Evolutionary conservation across 2,888 invertebrate species (phyloP).

Genomic region (Tetanocera ferruginea): DNA sequence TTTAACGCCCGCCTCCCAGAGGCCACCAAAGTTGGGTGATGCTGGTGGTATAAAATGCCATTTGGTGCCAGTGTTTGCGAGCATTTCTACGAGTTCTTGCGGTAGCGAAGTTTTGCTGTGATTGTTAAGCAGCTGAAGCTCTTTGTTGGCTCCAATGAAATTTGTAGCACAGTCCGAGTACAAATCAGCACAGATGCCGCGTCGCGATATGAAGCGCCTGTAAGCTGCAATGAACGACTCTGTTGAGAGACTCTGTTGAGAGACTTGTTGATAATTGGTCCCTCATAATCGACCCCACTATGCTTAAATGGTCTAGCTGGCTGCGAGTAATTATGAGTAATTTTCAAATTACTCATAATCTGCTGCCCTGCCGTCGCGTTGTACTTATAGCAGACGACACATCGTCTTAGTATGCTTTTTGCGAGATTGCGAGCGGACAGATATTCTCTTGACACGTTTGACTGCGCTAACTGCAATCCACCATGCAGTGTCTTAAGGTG

Average conservation of each 20-base stretch:
- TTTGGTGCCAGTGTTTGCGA: conserved; percentile 17
- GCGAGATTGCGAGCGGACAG: conserved; percentile 23
- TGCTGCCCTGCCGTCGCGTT: conserved; percentile 21
- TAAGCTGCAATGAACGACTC: conserved; percentile 47
- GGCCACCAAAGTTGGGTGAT: conserved; percentile 29
- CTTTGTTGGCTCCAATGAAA: conserved; percentile 37
- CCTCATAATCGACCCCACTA: conserved; percentile 48
- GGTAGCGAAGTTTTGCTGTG: neutral
- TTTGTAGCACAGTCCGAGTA: conserved; percentile 45
- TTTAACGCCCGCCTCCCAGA: conserved; percentile 43
- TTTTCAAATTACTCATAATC: conserved; percentile 47
- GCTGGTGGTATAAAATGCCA: conserved; percentile 44
- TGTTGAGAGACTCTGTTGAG: conserved; percentile 43
- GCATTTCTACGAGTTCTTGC: neutral
- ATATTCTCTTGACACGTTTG: conserved; percentile 13
- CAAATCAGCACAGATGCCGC: conserved; percentile 38
- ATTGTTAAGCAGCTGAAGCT: neutral
- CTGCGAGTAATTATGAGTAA: conserved; percentile 35
- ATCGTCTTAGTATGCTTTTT: conserved; percentile 18
- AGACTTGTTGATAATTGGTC: conserved; percentile 45
- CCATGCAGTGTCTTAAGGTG: neutral
- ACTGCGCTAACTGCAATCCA: neutral
- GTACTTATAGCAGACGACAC: conserved; percentile 37
- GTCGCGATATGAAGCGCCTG: conserved; percentile 40
- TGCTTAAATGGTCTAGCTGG: conserved; percentile 41